Evolutionary conservation across 2,113 vertebrate species (phyloP).

Genomic region (Pseudorasbora parva): DNA sequence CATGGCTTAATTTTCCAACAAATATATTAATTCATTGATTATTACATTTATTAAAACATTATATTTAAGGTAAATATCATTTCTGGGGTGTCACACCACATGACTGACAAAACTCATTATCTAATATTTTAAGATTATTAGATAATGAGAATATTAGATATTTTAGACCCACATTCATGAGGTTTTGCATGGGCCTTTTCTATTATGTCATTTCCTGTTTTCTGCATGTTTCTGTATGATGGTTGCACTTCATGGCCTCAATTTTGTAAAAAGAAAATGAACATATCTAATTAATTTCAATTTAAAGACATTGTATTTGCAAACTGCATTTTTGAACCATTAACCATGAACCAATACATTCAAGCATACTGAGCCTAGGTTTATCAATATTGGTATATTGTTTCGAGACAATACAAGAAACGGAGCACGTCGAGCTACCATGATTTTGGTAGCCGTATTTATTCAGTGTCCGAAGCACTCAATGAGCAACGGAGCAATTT

Average conservation of each 20-base stretch:
- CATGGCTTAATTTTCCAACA: neutral
- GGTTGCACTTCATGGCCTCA: neutral
- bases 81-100: no score
- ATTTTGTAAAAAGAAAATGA: neutral
- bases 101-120: neutral
- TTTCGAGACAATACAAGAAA: neutral
- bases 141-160: no score
- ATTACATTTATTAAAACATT: no score
- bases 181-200: neutral
- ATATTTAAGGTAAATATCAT: no score
- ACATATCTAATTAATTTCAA: no score
- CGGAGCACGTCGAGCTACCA: no score
- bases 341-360: neutral
- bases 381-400: neutral
- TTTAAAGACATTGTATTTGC: no score
- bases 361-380: neutral
- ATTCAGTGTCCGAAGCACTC: constrained; percentile 12
- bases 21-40: no score
- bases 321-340: no score
- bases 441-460: neutral
- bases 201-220: neutral
- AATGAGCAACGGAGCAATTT: constrained; percentile 47
- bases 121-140: neutral
- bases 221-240: neutral
- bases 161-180: neutral